A percentile compares a stretch with the other conserved stretches of the same genome.
phyloP scores from a whole-genome alignment of 2,113 vertebrate species.

The Podilymbus podiceps region DNA sequence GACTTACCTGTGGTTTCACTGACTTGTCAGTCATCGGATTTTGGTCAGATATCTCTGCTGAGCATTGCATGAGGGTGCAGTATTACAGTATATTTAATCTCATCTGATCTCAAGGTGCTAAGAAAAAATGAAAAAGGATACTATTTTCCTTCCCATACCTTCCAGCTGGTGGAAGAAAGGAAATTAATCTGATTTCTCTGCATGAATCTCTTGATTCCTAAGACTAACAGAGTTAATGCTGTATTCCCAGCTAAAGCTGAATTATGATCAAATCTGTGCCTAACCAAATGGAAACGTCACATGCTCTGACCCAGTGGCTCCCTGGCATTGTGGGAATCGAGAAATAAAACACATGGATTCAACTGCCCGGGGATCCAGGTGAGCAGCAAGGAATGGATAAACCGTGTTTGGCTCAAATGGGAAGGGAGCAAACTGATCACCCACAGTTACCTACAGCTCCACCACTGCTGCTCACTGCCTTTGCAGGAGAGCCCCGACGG shows the following conservation, averaged over 20 bases:
- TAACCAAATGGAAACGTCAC: not conserved
- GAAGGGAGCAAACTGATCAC: not conserved
- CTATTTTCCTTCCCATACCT: not conserved
- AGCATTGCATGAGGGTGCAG: not conserved
- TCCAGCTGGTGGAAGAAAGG: not conserved
- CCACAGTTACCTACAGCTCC: not conserved
- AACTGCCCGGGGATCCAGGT: fast-evolving
- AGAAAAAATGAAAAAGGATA: not conserved
- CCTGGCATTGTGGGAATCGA: not conserved
- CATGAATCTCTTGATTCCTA: not conserved
- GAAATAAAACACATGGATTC: not conserved
- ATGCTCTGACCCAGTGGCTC: not conserved
- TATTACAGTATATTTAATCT: not conserved
- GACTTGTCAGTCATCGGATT: not conserved
- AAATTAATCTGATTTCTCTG: not conserved
- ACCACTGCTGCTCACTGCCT: not conserved
- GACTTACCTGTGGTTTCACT: not conserved
- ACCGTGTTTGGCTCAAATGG: not conserved
- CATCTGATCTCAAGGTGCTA: not conserved
- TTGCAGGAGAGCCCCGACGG: not conserved
- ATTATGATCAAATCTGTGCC: not conserved
- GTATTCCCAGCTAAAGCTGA: not conserved
- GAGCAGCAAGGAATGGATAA: not conserved
- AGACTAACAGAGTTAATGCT: not conserved
- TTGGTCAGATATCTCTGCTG: not conserved